Conservation (phyloP, 2,888 invertebrate species). For the Cosmopolites sordidus region DNA sequence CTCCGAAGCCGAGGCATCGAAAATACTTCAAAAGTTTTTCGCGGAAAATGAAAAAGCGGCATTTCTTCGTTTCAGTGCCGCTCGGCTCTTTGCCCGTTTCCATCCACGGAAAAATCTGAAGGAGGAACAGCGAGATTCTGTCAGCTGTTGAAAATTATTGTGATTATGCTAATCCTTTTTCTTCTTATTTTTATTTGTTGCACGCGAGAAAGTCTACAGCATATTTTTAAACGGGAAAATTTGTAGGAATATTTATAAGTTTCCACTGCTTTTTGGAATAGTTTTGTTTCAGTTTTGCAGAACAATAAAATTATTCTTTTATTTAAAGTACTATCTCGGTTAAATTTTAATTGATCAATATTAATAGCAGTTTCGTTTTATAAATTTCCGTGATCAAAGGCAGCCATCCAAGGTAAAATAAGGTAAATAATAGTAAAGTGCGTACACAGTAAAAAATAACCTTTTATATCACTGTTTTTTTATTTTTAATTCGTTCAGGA, state of each 20-base stretch:
- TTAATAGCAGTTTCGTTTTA: no score
- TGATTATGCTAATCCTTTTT: conserved; percentile 61
- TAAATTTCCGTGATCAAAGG: no score
- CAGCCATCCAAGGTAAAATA: no score
- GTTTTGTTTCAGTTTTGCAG: no score
- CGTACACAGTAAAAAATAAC: no score
- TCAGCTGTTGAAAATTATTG: conserved; percentile 57
- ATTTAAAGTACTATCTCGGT: no score
- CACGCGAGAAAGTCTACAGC: conserved; percentile 31
- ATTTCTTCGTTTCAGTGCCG: conserved; percentile 13
- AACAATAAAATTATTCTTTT: no score
- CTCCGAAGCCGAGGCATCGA: conserved; percentile 47
- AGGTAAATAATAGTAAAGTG: no score
- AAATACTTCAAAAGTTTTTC: conserved; percentile 48
- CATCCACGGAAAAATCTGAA: background rate
- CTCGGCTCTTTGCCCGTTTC: no score
- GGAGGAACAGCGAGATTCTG: conserved; percentile 25
- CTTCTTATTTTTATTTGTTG: conserved; percentile 30
- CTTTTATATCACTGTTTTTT: no score
- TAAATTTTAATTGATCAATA: no score
- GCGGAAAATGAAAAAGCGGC: conserved; percentile 35
- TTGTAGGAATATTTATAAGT: conserved; percentile 23
- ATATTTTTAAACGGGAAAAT: conserved; percentile 28
- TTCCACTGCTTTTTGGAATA: conserved; percentile 4
- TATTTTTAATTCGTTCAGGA: no score